Evolutionary conservation across 2,113 vertebrate genomes (phyloP), one percentile per base, ranked within the genome.

Genomic region (Trogon surrucura): DNA sequence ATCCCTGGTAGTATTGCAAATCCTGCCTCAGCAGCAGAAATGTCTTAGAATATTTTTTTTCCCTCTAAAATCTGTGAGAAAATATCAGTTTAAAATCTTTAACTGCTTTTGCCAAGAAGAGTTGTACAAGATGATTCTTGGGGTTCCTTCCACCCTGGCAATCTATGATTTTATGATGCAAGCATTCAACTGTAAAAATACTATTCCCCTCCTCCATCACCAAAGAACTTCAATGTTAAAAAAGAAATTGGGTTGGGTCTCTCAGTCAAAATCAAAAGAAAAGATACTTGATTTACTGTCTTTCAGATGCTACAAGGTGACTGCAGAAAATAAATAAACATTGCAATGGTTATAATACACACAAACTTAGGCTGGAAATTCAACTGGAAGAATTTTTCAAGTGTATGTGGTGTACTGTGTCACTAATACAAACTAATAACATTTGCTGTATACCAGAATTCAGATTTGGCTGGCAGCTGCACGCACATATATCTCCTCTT

Each of bases 1-100:
- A 61, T 64, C 38, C 83, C 69, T 87, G 85, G 21, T 72, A 93
- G 80, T 64, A 79, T 22, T 95, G 83, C 69, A 97, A 93, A 92
- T 90, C 53, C 65, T 92, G 85, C 62, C 87, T 85, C 83, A 57
- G 73, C 77, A 92, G 80, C 83, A 94, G 84, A 94, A 94, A 75
- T 8, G 4, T 27, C 60, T 51, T 48, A 6, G 44, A 71, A 57
- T 44, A 45, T 13, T 61, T 66, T 85, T 56, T 79, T 22, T 2
- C 0, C 5, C 44, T 50, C n/a, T 64, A 70, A 67, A 69, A 66
- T 13, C 3, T 3, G 36, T 36, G 34, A 78, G 56, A 64, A 93
- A 91, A 91, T 38, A 17, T 54, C 45, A 48, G 67, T 41, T 56
- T 86, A 79, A 79, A 83, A 75, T 78, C 41, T 88, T 66, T 30